Evolutionary conservation across 2,113 vertebrate species (phyloP).

Genomic region (Cettia cetti): DNA sequence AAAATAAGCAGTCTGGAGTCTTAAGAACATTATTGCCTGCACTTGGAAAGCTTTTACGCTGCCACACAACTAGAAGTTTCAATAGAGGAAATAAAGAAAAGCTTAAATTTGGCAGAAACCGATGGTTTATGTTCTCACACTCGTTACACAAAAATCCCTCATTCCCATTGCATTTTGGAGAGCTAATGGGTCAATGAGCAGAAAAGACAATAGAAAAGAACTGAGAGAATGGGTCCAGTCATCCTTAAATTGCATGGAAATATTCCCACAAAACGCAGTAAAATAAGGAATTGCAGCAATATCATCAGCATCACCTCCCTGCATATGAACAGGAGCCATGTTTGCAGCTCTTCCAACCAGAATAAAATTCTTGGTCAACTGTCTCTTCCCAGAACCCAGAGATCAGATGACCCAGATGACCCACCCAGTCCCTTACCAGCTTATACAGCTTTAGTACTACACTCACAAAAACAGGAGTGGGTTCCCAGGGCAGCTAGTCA

Average conservation of each 20-base stretch:
- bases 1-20: constrained; percentile 7
- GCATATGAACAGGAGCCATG: not conserved
- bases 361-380: not conserved
- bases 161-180: constrained; percentile 7
- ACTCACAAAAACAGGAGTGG: not conserved
- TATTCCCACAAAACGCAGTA: constrained; percentile 7
- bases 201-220: constrained; percentile 23
- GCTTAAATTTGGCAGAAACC: constrained; percentile 27
- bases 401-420: not conserved
- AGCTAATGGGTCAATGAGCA: not conserved
- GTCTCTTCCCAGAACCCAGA: not conserved
- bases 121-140: constrained; percentile 34
- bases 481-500: not conserved
- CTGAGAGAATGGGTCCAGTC: not conserved
- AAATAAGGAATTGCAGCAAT: not conserved
- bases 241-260: not conserved
- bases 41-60: constrained; percentile 24
- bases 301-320: not conserved
- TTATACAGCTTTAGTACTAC: not conserved
- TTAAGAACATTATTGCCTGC: not conserved
- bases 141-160: not conserved
- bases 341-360: not conserved
- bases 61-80: constrained; percentile 5
- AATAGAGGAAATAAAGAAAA: constrained; percentile 24
- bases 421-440: not conserved